Percentiles rank a stretch among this genome's conserved stretches.
Conservation (phyloP, 2,888 invertebrate genomes). For the Polydrusus pterygomalis region DNA sequence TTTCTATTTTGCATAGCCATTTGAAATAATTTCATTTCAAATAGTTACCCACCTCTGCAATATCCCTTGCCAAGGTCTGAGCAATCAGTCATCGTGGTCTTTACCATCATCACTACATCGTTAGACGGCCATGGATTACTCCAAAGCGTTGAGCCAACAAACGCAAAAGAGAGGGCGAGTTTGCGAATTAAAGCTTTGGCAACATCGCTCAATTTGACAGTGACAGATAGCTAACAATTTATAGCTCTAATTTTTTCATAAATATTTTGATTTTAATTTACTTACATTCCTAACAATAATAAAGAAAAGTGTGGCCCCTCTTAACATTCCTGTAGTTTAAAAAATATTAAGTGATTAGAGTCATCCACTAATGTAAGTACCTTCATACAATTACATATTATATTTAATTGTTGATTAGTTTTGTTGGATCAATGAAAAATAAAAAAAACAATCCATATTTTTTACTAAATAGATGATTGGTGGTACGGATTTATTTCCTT, state of each 20-base stretch:
- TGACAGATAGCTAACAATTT: constrained; percentile 7
- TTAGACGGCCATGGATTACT: too few species aligned
- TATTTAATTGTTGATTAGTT: neutral
- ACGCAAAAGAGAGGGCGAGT: too few species aligned
- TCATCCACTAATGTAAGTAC: constrained; percentile 6
- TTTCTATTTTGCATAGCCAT: too few species aligned
- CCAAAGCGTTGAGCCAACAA: neutral
- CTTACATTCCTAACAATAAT: neutral
- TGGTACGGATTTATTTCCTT: neutral
- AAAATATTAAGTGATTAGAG: neutral
- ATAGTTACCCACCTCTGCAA: too few species aligned
- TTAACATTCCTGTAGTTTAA: neutral
- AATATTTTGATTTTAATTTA: constrained; percentile 8
- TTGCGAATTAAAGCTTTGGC: neutral
- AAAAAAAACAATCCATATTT: constrained; percentile 1
- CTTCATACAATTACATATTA: neutral
- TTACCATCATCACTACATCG: too few species aligned
- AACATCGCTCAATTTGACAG: neutral
- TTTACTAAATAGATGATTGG: neutral
- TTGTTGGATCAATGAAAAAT: neutral
- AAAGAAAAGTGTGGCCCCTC: neutral
- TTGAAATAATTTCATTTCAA: too few species aligned
- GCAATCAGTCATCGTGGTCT: too few species aligned
- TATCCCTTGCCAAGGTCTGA: too few species aligned
- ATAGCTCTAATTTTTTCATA: neutral